Base-by-base conservation (phyloP, 1,140 invertebrate species). In the Aphelenchoides fujianensis region DNA sequence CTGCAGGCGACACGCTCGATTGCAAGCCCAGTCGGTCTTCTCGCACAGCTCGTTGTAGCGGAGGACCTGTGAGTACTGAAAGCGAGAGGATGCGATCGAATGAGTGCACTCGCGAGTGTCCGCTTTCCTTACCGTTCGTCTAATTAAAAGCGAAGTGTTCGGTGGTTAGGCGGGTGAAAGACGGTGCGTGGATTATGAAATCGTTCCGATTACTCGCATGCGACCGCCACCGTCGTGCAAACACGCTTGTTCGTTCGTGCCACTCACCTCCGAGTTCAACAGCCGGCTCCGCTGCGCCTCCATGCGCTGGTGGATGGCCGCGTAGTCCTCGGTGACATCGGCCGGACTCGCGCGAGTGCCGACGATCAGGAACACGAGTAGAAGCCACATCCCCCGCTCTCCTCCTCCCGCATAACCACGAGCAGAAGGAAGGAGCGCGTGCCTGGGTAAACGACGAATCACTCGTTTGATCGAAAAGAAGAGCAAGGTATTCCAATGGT, bases 1-100 rank as follows among this genome's bases (percentile, higher is more conserved):
- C 36, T 61, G 59, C n/a, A 61, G 59, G 36, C 59, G 59, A 61
- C 59, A 61, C 2, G n/a, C 16, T 31, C 31, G n/a, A n/a, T 61
- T 31, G 2, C 59, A 61, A 0, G 59, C 59, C 59, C 59, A 61
- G 16, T 61, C 31, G 2, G 59, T 61, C 30, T 19, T 61, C 36
- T 27, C 28, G 27, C 59, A 61, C 1, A 61, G n/a, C n/a, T n/a
- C n/a, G 36, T 61, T 61, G 59, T 61, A 61, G 2, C 30, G 59
- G 1, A 31, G 27, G n/a, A 61, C 1, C 31, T 61, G n/a, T 61
- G n/a, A n/a, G 2, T n/a, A 30, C 59, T 2, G n/a, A 27, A 61
- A 1, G 16, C n/a, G n/a, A 31, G 36, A n/a, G 16, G 59, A 61
- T 61, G 16, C 23, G 41, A 16, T 12, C 41, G 41, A 23, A n/a